Conservation (phyloP, 2,888 invertebrate genomes). For the Melieria omissa region DNA sequence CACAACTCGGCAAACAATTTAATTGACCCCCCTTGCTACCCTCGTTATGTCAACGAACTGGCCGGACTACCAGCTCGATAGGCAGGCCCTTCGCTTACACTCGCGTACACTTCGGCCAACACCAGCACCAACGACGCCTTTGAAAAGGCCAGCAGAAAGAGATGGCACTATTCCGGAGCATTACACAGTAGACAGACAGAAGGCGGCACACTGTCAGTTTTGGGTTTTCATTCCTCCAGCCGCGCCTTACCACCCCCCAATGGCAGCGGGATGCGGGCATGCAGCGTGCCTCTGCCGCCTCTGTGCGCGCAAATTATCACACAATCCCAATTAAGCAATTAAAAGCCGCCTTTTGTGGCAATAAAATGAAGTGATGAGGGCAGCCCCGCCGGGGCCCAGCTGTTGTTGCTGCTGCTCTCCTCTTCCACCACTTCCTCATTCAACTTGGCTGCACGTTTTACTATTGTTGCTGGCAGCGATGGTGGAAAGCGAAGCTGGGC, state of each 20-base stretch:
- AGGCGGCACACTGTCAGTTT: not conserved
- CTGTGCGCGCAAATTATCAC: slow-evolving; percentile 47
- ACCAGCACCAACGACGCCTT: too few species aligned
- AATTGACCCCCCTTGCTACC: too few species aligned
- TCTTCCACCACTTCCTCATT: too few species aligned
- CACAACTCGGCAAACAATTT: too few species aligned
- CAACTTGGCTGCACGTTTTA: not conserved
- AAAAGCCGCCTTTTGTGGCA: slow-evolving; percentile 52
- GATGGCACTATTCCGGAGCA: not conserved
- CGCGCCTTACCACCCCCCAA: too few species aligned
- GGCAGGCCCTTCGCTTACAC: slow-evolving; percentile 13
- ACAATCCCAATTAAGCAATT: slow-evolving; percentile 63
- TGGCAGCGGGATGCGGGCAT: too few species aligned
- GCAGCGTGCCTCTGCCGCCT: too few species aligned
- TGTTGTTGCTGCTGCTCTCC: not conserved
- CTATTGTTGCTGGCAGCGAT: slow-evolving; percentile 20
- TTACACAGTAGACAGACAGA: slow-evolving; percentile 1
- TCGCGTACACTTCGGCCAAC: slow-evolving; percentile 20
- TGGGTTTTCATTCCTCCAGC: not conserved
- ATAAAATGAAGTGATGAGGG: slow-evolving; percentile 45
- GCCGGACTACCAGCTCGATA: not conserved
- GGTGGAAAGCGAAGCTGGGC: not conserved
- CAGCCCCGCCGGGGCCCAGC: not conserved
- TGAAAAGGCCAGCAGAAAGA: not conserved
- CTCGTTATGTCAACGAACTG: too few species aligned